These are phyloP conservation scores for Linurgus olivaceus DNA, from an alignment of 2,797 vertebrate genomes.

Conservation along the genomic window DNA sequence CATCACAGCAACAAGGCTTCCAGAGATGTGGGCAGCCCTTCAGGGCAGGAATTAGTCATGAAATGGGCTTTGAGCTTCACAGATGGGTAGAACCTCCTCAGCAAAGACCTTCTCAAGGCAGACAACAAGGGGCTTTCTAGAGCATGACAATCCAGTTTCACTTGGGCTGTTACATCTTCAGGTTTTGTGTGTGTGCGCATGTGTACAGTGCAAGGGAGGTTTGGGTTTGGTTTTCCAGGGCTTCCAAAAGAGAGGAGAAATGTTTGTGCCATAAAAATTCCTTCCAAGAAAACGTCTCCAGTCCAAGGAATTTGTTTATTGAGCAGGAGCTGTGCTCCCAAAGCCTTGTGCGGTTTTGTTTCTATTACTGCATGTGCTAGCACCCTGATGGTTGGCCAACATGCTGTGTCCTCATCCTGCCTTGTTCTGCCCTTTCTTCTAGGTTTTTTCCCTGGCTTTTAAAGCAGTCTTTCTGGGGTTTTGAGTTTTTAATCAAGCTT, in stretches of 20 bases:
- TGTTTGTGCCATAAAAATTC: not conserved
- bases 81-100: not conserved
- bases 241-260: not conserved
- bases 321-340: not conserved
- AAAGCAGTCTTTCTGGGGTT: not conserved
- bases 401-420: not conserved
- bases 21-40: not conserved
- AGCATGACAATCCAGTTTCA: not conserved
- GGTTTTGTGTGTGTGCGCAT: not conserved
- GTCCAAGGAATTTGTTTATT: not conserved
- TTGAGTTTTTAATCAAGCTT: not conserved
- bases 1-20: accelerated
- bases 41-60: not conserved
- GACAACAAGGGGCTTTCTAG: not conserved
- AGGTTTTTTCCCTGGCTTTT: not conserved
- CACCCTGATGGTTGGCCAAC: not conserved
- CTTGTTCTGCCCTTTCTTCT: not conserved
- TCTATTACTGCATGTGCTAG: not conserved
- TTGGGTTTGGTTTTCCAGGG: not conserved
- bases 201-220: accelerated
- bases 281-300: not conserved
- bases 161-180: not conserved
- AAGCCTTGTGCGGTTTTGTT: not conserved
- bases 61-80: not conserved
- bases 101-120: not conserved